phyloP scores from a whole-genome alignment of 2,888 invertebrate species.

The Seira ritae region DNA sequence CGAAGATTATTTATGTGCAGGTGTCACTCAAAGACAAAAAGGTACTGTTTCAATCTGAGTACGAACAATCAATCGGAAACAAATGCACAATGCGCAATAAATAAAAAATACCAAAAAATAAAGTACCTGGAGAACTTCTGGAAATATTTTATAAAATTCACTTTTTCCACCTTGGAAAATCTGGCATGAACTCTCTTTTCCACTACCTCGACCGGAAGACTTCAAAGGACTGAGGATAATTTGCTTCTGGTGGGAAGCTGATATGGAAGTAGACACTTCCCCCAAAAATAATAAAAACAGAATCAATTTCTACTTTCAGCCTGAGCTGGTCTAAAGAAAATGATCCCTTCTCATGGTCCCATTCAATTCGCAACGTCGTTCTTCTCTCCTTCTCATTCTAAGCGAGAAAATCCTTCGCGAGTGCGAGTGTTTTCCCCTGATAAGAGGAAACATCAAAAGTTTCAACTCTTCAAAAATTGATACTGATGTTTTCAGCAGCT shows the following conservation, averaged over 20 bases:
- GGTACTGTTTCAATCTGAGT: not conserved
- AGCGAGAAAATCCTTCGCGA: not conserved
- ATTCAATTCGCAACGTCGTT: not conserved
- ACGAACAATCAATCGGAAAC: not conserved
- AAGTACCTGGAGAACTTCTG: not conserved
- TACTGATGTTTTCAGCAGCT: not conserved
- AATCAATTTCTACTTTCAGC: not conserved
- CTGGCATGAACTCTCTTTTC: not conserved
- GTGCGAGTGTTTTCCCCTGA: not conserved
- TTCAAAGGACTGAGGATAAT: not conserved
- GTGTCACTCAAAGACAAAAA: not conserved
- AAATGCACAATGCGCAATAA: not conserved
- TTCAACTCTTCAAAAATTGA: constrained; percentile 10
- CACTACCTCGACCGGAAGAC: not conserved
- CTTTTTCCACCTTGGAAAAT: not conserved
- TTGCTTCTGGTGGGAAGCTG: not conserved
- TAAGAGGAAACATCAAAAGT: not conserved
- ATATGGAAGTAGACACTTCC: not conserved
- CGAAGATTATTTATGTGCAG: not conserved
- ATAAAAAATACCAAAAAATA: not conserved
- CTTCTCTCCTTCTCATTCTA: too few relatives aligned
- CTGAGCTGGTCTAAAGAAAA: not conserved
- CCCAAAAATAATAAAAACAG: not conserved
- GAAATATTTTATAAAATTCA: not conserved
- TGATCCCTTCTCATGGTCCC: not conserved